phyloP scores from a whole-genome alignment of 2,888 invertebrate genomes.

The Euplexia lucipara region DNA sequence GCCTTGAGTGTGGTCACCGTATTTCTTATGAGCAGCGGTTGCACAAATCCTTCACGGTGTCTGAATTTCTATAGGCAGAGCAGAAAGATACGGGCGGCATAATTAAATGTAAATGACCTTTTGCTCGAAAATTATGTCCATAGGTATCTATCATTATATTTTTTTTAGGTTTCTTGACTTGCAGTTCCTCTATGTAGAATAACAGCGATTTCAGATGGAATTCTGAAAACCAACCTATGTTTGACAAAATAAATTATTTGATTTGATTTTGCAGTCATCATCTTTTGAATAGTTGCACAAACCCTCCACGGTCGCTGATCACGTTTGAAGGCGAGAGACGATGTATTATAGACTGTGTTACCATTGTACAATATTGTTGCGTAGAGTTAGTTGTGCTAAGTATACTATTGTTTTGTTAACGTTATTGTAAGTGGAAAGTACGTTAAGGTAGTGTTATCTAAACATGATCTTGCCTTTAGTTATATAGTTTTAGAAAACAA shows the following conservation, averaged over 20 bases:
- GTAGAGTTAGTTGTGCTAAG: slow-evolving; percentile 24
- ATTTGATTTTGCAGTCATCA: too few relatives aligned
- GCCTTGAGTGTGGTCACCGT: slow-evolving; percentile 34
- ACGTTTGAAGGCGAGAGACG: slow-evolving; percentile 35
- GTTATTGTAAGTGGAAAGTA: slow-evolving; percentile 13
- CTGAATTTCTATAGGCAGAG: slow-evolving; percentile 32
- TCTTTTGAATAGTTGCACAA: slow-evolving; percentile 46
- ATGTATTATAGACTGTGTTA: slow-evolving; percentile 37
- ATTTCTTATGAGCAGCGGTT: slow-evolving; percentile 46
- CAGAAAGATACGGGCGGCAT: slow-evolving; percentile 13
- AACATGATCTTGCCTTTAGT: slow-evolving; percentile 12
- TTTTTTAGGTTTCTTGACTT: slow-evolving; percentile 11
- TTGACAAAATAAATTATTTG: too few relatives aligned
- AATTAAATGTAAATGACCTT: slow-evolving; percentile 5
- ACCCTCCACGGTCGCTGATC: slow-evolving; percentile 56
- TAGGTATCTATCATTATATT: neutral
- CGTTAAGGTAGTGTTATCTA: slow-evolving; percentile 16
- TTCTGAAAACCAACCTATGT: too few relatives aligned
- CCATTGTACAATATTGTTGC: slow-evolving; percentile 48
- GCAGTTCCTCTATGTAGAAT: neutral
- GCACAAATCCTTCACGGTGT: slow-evolving; percentile 58
- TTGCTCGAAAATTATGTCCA: neutral
- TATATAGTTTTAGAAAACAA: slow-evolving; percentile 3
- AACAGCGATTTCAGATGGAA: too few relatives aligned
- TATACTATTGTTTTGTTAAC: slow-evolving; percentile 34